Base-by-base conservation (phyloP, 1,140 invertebrate genomes). In the Tyrophagus putrescentiae region DNA sequence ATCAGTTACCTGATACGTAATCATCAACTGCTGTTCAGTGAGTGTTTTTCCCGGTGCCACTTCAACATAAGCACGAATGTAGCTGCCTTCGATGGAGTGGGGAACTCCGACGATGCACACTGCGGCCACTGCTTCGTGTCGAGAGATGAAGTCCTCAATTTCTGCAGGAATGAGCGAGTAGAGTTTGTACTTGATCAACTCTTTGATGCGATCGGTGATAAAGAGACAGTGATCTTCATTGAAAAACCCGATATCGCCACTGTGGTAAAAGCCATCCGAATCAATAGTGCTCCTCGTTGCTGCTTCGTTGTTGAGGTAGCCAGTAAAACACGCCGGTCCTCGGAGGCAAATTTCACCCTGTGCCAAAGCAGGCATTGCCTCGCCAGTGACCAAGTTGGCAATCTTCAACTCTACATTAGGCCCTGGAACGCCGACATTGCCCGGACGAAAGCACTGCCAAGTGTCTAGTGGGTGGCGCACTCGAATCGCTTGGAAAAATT, bases 251-350 rank as follows among this genome's bases (percentile, higher is more conserved):
- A 76, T 68, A 65, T 76, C 75, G 21, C 75, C 75, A 18, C 72
- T 76, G 56, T 72, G 72, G 16, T 74, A 64, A 72, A 72, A 76
- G 0, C 75, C 74, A 50, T 75, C 72, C n/a, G n/a, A n/a, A 70
- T 95, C 91, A 23, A 95, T 80, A 28, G 84, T 82, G 68, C 90
- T 83, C 31, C 79, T 76, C 1, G 91, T 94, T 73, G 87, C 85
- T 68, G 88, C 87, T 0, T 80, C 80, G 73, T 94, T 86, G 70
- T 92, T 94, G 68, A 85, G 90, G 52, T 67, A 67, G 7, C 65
- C 57, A 53, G 60, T 62, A 62, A 67, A 66, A n/a, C 62, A 41
- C 2, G n/a, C 36, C 16, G 27, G 73, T 58, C 60, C 73, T 67
- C 70, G 72, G 6, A 72, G 62, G 21, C 69, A 74, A 71, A 50